Base-by-base conservation (phyloP, 1,140 invertebrate genomes). In the Cyphomyrmex costatus region DNA sequence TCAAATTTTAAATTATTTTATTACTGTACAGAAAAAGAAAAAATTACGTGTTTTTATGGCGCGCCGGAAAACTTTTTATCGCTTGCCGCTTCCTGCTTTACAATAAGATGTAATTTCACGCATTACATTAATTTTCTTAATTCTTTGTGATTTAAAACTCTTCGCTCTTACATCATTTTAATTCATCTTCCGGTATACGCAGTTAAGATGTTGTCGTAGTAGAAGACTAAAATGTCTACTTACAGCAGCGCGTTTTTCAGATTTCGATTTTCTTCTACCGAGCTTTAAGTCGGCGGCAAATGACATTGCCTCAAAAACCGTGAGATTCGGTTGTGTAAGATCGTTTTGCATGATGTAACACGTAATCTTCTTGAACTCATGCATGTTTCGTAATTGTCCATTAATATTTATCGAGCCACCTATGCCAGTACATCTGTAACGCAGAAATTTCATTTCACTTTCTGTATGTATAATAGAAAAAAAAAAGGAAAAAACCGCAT, bases 261-360 rank as follows among this genome's bases (percentile, higher is more conserved):
- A 89, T n/a, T 93, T 92, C 0, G 95, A 93, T 49, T 98, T 94
- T 14, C 96, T 96, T 76, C 96, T 96, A 3, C 97, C 97, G 0
- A 99, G 95, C 94, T 99, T 99, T 2, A 99, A 95, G 92, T 99
- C 97, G 0, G 98, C 98, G 0, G 98, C 98, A 90, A 98, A 97
- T 79, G 96, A 95, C 97, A 99, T 98, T 2, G 97, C 96, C 94
- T 99, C 98, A 27, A 96, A 95, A 1, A 99, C 98, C 0, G 98
- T 98, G 58, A 99, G 96, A 88, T 97, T 96, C 0, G 97, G 98
- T 90, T 99, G 97, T 5, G 98, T 95, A 21, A 98, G 95, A 94
- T 99, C 98, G 77, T 99, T 97, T 93, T 99, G 98, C 98, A 99
- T 99, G 88, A 99, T 99, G 94, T 99, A 99, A 61, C 98, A 96